These are phyloP conservation scores for Drosophila pseudotalamancana DNA, from an alignment of 2,888 invertebrate genomes.

Conservation along the genomic window DNA sequence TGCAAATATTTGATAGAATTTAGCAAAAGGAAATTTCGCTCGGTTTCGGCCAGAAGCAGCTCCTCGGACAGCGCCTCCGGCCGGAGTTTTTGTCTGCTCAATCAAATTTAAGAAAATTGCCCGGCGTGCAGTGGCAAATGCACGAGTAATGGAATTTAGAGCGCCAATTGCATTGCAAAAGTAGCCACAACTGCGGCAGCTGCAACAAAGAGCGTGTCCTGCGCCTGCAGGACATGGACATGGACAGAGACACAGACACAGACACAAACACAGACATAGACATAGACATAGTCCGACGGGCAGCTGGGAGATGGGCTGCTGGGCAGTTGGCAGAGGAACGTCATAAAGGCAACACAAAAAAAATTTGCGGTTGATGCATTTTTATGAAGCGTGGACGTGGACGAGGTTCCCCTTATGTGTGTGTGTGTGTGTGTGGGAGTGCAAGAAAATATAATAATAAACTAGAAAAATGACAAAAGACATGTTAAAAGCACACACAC, in stretches of 20 bases:
- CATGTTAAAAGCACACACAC: constrained; percentile 68
- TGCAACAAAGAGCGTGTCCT: constrained; percentile 51
- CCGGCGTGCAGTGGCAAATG: constrained; percentile 51
- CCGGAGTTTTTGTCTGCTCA: constrained; percentile 31
- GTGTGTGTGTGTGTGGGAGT: constrained; percentile 34
- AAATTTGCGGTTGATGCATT: constrained; percentile 70
- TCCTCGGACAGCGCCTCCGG: background rate
- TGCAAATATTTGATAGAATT: constrained; percentile 3
- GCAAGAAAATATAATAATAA: constrained; percentile 69
- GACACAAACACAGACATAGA: background rate
- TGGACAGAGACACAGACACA: constrained; percentile 8
- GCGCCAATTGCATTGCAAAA: constrained; percentile 67
- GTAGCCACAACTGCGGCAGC: constrained; percentile 58
- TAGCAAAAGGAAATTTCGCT: background rate
- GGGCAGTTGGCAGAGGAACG: constrained; percentile 38
- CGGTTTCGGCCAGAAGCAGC: background rate
- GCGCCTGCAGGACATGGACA: constrained; percentile 49
- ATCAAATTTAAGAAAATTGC: constrained; percentile 66
- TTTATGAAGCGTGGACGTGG: constrained; percentile 59
- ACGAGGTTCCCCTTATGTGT: constrained; percentile 9
- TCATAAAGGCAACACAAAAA: constrained; percentile 53
- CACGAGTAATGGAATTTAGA: constrained; percentile 61
- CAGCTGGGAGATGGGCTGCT: constrained; percentile 14
- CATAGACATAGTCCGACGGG: no score
- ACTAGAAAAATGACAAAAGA: constrained; percentile 73